Evolutionary conservation across 2,113 vertebrate species (phyloP).

Genomic region (Prionailurus viverrinus): DNA sequence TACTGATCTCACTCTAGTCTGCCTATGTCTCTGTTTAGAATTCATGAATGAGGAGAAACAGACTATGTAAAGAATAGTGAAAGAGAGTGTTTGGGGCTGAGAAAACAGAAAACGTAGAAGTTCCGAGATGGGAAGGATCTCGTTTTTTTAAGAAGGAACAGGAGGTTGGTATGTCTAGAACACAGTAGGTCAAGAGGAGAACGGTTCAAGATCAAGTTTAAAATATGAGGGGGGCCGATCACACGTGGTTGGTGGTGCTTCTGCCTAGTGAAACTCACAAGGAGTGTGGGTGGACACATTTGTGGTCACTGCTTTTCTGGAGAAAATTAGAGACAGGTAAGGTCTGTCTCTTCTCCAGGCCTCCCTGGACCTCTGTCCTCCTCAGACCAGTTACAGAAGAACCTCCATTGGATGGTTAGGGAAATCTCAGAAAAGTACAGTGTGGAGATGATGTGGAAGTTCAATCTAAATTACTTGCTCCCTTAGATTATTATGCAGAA

Average conservation of each 20-base stretch:
- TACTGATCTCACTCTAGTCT: neutral
- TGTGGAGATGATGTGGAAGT: neutral
- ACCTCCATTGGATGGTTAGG: neutral
- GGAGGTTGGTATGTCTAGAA: neutral
- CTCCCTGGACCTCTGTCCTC: neutral
- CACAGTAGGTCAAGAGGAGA: neutral
- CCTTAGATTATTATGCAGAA: fast-evolving
- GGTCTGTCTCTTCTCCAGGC: neutral
- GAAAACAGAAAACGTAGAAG: neutral
- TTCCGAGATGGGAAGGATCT: neutral
- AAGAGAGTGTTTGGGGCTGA: neutral
- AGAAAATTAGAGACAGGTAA: neutral
- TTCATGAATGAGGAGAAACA: neutral
- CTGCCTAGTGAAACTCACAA: neutral
- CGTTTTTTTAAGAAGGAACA: neutral
- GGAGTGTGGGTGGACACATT: fast-evolving
- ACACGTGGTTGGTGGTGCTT: fast-evolving
- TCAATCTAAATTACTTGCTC: neutral
- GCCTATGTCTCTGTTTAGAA: neutral
- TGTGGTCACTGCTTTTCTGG: neutral
- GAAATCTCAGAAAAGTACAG: neutral
- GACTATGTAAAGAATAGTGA: neutral
- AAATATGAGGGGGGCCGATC: fast-evolving
- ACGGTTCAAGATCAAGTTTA: neutral
- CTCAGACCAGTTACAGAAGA: neutral